Conservation (phyloP, 2,113 vertebrate species). For the Aspiorhynchus laticeps region DNA sequence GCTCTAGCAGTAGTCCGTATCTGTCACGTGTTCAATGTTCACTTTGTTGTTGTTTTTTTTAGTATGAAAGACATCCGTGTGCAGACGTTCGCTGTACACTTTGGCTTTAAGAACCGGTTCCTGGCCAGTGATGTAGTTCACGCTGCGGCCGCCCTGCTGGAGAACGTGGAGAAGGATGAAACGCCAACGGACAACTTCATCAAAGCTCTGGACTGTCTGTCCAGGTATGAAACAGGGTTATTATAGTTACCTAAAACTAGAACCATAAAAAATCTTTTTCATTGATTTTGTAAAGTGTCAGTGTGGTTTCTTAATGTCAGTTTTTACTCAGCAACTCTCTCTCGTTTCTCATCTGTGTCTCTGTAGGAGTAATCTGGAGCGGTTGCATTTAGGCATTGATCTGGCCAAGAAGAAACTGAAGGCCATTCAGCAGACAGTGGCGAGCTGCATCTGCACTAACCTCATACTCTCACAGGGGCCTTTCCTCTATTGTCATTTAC, state of each 20-base stretch:
- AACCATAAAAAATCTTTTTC: not conserved
- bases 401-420: slow-evolving; percentile 91
- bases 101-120: slow-evolving; percentile 97
- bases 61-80: slow-evolving; percentile 96
- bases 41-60: not conserved
- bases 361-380: slow-evolving; percentile 86
- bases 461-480: slow-evolving; percentile 95
- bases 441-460: slow-evolving; percentile 96
- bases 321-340: too few species aligned
- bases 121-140: slow-evolving; percentile 93
- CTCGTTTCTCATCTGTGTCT: not conserved
- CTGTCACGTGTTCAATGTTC: not conserved
- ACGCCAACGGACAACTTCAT: slow-evolving; percentile 86
- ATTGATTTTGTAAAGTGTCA: not conserved
- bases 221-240: slow-evolving; percentile 77
- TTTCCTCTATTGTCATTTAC: slow-evolving; percentile 95
- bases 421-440: slow-evolving; percentile 92
- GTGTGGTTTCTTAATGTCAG: not conserved
- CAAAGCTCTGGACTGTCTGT: slow-evolving; percentile 92
- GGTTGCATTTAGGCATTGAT: slow-evolving; percentile 86
- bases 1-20: not conserved
- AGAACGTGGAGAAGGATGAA: slow-evolving; percentile 84
- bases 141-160: slow-evolving; percentile 85
- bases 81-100: slow-evolving; percentile 94
- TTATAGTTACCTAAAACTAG: not conserved